Base-by-base conservation (phyloP, 1,140 invertebrate genomes). In the Eufriesea mexicana region DNA sequence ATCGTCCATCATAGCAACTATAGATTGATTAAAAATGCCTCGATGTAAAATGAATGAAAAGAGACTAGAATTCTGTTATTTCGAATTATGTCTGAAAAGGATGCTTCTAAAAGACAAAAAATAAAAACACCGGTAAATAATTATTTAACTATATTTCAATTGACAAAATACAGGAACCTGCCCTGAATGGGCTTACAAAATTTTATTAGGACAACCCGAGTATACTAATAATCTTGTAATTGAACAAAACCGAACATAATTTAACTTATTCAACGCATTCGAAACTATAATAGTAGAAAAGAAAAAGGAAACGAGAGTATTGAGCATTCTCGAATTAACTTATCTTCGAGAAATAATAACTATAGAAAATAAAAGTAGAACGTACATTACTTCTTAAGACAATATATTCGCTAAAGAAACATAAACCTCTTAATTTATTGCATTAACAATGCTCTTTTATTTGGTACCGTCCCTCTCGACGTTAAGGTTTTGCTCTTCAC, bases 151-250 rank as follows among this genome's bases (percentile, higher is more conserved):
- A 25, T 89, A 83, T 84, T 86, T 90, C 84, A 78, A 85, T 82
- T 77, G 75, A 83, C 59, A 84, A 70, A 85, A 81, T 86, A 83
- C 88, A 90, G 86, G 89, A 90, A 90, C 84, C 55, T 79, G 82
- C 83, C 89, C 86, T 75, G 42, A 73, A 7, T 66, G 86, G 88
- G 88, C 57, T 86, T 87, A 90, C 84, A 90, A 86, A 64, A 76
- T 88, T 86, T 71, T 49, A 87, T 87, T 74, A 88, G 51, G 18
- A 71, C 55, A 81, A 84, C 59, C 23, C 57, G 79, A 67, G 83
- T 83, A 79, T 62, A 74, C 70, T 84, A 84, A 72, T 66, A 79
- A 73, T 84, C 57, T 66, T 79, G n/a, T 61, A 77, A 59, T n/a
- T 10, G 20, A 75, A 66, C 23, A n/a, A 79, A 61, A 51, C 67